phyloP scores from a whole-genome alignment of 2,797 vertebrate species.

The Cyprinodon diabolis region DNA sequence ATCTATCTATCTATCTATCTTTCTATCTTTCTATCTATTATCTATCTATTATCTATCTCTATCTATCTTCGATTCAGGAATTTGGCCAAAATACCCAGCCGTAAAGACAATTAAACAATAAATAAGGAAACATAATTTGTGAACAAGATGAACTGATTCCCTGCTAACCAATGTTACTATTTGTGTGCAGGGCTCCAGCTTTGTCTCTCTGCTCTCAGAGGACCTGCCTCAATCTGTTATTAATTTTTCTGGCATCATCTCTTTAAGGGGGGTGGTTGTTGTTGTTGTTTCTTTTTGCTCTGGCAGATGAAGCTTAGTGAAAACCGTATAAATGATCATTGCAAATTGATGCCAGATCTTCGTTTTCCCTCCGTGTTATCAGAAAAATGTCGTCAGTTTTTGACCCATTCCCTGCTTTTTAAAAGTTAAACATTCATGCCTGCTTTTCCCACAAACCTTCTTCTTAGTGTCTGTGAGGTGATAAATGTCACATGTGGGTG shows the following conservation, averaged over 20 bases:
- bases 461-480: not conserved
- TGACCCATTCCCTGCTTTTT: no score
- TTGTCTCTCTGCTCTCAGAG: conserved; percentile 11
- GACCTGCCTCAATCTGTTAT: conserved; percentile 26
- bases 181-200: not conserved
- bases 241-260: conserved; percentile 26
- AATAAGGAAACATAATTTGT: not conserved
- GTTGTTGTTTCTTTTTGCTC: not conserved
- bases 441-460: not conserved
- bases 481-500: conserved; percentile 14
- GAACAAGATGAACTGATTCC: not conserved
- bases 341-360: not conserved
- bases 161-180: not conserved
- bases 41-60: no score
- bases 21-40: no score
- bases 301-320: not conserved
- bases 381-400: not conserved
- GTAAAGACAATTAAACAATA: no score
- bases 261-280: not conserved
- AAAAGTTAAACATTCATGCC: not conserved
- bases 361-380: not conserved
- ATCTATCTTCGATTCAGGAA: no score
- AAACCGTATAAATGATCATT: not conserved
- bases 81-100: no score
- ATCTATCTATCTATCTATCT: no score